Evolutionary conservation across 2,888 invertebrate genomes (phyloP), one percentile per base, ranked within the genome.

Genomic region (Pollenia angustigena): DNA sequence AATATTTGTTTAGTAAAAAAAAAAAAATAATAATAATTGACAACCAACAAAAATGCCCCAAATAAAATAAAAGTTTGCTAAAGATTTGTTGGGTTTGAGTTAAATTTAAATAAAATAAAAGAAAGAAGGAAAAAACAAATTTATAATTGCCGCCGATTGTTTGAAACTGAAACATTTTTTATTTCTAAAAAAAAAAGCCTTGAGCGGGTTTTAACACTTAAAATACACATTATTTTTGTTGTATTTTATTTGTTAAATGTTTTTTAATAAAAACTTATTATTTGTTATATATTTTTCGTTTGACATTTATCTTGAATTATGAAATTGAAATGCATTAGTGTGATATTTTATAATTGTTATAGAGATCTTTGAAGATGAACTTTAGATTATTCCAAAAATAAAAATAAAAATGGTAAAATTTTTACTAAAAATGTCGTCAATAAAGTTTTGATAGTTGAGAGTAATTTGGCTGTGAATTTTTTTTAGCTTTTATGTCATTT

Each of bases 1-100:
- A 56, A 56, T 66, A 78, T 78, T 68, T 56, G 9, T 46, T 66
- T 56, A 10, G 1, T 12, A 23, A 7, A 54, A 54, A 69, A 40
- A 7, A 48, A 14, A 48, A 2, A 2, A 23, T n/a, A 40, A 16
- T 6, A 60, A 64, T 2, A 62, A 14, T 32, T 62, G 42, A 42
- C n/a, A 32, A 4, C 6, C 32, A 32, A 16, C 16, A 44, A 42
- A 56, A 56, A 12, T 50, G 11, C 50, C 32, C 40, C 10, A 16
- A 54, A 18, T 16, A 3, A 4, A 48, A 48, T 12, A 74, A 60
- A 48, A 60, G 32, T 60, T 60, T 32, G 32, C 32, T 46, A 44
- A 64, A 64, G 6, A 46, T 18, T 44, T 2, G 1, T 42, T 60
- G 11, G 8, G 54, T 64, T 64, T 11, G 40, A 60, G 42, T 7